Conservation (phyloP, 2,113 vertebrate species). For the Panurus biarmicus region DNA sequence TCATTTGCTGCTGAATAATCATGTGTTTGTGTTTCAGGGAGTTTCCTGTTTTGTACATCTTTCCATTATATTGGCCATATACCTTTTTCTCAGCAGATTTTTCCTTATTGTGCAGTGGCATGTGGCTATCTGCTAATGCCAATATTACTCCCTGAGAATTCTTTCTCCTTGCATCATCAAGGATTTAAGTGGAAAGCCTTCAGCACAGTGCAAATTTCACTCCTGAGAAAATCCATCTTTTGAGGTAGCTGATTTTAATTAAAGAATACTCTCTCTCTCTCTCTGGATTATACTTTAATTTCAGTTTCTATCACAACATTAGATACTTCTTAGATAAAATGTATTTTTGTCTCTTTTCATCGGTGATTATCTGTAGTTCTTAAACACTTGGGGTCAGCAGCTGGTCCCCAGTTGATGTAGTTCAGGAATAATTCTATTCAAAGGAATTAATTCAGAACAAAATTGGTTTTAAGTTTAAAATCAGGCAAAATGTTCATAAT, state of each 20-base stretch:
- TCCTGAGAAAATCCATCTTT: conserved; percentile 59
- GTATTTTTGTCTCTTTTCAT: conserved; percentile 53
- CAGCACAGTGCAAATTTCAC: conserved; percentile 54
- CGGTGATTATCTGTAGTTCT: conserved; percentile 47
- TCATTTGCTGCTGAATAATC: not conserved
- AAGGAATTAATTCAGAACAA: conserved; percentile 41
- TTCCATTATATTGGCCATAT: not conserved
- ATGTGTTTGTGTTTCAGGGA: not conserved
- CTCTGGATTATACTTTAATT: conserved; percentile 60
- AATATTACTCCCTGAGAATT: conserved; percentile 15
- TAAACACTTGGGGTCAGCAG: conserved; percentile 55
- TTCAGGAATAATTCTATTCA: conserved; percentile 48
- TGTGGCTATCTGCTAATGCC: conserved; percentile 22
- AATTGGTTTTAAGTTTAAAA: conserved; percentile 25
- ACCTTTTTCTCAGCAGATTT: not conserved
- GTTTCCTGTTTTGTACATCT: not conserved
- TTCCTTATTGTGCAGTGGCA: not conserved
- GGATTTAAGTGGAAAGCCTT: conserved; percentile 52
- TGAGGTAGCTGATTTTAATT: conserved; percentile 64
- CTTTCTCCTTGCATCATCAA: conserved; percentile 34
- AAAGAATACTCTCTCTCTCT: conserved; percentile 28
- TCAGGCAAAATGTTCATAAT: conserved; percentile 25
- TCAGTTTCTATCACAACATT: conserved; percentile 53
- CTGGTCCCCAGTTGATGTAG: conserved; percentile 31
- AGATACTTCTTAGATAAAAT: conserved; percentile 60